phyloP scores from a whole-genome alignment of 1,140 invertebrate genomes.

The Drosophila ercepeae region DNA sequence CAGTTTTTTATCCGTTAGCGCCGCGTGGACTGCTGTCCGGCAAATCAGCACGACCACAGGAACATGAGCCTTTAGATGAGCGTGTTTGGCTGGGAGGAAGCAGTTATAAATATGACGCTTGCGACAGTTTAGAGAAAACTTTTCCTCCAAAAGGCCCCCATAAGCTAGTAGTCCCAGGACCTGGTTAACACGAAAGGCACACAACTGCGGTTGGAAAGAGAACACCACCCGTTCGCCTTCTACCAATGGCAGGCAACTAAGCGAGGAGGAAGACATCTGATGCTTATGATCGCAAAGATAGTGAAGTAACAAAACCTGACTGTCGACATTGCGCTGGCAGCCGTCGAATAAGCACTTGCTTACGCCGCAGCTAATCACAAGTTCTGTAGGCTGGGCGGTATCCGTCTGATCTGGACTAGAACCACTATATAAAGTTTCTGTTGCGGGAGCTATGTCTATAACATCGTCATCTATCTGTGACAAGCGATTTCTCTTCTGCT shows the following conservation, averaged over 20 bases:
- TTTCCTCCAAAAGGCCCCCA: constrained; percentile 3
- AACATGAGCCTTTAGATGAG: constrained; percentile 27
- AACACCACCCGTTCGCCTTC: constrained; percentile 33
- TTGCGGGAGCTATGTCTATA: constrained; percentile 24
- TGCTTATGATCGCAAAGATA: constrained; percentile 57
- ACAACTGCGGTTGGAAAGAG: constrained; percentile 29
- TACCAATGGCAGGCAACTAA: constrained; percentile 17
- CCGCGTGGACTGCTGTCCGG: constrained; percentile 16
- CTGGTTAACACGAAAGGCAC: constrained; percentile 24
- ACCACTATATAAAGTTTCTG: neutral
- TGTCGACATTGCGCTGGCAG: constrained; percentile 45
- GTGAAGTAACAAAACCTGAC: constrained; percentile 61
- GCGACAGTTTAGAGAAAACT: neutral
- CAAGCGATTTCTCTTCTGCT: neutral
- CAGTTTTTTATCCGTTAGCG: neutral
- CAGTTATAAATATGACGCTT: constrained; percentile 19
- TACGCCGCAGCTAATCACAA: constrained; percentile 25
- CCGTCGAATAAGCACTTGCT: constrained; percentile 46
- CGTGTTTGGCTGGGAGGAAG: constrained; percentile 23
- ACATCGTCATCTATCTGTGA: constrained; percentile 11
- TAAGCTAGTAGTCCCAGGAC: constrained; percentile 54
- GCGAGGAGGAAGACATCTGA: neutral
- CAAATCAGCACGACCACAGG: constrained; percentile 59
- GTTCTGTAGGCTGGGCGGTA: neutral
- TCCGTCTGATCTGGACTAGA: too few species aligned